phyloP scores from a whole-genome alignment of 2,888 invertebrate genomes.

The Corythucha ciliata region DNA sequence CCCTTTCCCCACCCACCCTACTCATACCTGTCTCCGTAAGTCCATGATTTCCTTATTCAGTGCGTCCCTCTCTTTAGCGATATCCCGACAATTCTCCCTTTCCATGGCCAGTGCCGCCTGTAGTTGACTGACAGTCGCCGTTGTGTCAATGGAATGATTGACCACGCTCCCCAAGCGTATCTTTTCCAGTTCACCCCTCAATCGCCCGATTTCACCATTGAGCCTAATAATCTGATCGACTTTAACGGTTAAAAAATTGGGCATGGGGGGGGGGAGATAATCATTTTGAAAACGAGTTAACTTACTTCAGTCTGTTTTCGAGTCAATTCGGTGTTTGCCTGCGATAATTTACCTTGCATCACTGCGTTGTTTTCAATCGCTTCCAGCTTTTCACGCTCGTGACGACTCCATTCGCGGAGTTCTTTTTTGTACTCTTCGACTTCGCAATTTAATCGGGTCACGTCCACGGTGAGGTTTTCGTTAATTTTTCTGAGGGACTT shows the following conservation, averaged over 20 bases:
- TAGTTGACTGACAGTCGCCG: constrained; percentile 31
- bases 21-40: constrained; percentile 53
- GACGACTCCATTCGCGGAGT: constrained; percentile 23
- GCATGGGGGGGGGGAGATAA: background rate
- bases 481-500: constrained; percentile 34
- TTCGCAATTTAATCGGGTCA: constrained; percentile 27
- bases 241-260: background rate
- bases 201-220: constrained; percentile 26
- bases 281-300: background rate
- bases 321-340: constrained; percentile 29
- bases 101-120: constrained; percentile 38
- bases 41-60: constrained; percentile 59
- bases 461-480: constrained; percentile 36
- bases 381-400: constrained; percentile 26
- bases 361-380: constrained; percentile 27
- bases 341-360: constrained; percentile 29
- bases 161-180: constrained; percentile 28
- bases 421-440: constrained; percentile 28
- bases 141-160: constrained; percentile 25
- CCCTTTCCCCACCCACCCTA: no score
- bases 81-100: constrained; percentile 43
- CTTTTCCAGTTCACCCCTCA: constrained; percentile 29
- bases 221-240: constrained; percentile 28
- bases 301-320: constrained; percentile 29
- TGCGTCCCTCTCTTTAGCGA: constrained; percentile 48